Evolutionary conservation across 2,113 vertebrate genomes (phyloP), one percentile per base, ranked within the genome.

Genomic region (Apeltes quadracus): DNA sequence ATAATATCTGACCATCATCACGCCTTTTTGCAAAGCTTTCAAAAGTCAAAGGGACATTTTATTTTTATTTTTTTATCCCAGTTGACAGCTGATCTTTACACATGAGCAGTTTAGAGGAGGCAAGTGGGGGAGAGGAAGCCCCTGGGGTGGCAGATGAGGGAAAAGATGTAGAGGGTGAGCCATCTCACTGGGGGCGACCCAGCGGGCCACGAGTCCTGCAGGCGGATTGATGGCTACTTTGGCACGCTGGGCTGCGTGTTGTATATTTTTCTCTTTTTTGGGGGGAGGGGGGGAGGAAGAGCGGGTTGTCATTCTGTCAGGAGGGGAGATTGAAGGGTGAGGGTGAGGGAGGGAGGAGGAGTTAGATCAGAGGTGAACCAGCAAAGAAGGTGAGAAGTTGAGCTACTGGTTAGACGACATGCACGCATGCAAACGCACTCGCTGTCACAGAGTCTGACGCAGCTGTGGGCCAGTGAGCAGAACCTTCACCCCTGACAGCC

Each of bases 11-110:
- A 61, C 22, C 18, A 44, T 53, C 43, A 53, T 5, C 3, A 4
- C 13, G 10, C 2, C 14, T 34, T 75, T 22, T 6, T n/a, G 38
- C 66, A 50, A 53, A 46, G 38, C 39, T 69, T 55, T 70, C 39
- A 23, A 54, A 74, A 48, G 23, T 38, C 25, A 50, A 15, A 22
- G 7, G 48, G 15, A 36, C 22, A 34, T 6, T 34, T 34, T 7
- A 76, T 43, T 72, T 81, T 5, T 78, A 72, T 87, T 50, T 73
- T 87, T 51, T 76, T 85, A 81, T 84, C 84, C 56, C 70, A 61
- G 78, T 58, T 96, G 96, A 96, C 95, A 96, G 93, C 90, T 94
- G 89, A 88, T 87, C 78, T 79, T 86, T 88, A 90, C 88, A 91
- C 91, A 75, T 91, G 89, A 94, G 90, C 92, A 92, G 83, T 90